These are phyloP conservation scores for Tetranychus urticae DNA, from an alignment of 1,140 invertebrate species.

Conservation along the genomic window DNA sequence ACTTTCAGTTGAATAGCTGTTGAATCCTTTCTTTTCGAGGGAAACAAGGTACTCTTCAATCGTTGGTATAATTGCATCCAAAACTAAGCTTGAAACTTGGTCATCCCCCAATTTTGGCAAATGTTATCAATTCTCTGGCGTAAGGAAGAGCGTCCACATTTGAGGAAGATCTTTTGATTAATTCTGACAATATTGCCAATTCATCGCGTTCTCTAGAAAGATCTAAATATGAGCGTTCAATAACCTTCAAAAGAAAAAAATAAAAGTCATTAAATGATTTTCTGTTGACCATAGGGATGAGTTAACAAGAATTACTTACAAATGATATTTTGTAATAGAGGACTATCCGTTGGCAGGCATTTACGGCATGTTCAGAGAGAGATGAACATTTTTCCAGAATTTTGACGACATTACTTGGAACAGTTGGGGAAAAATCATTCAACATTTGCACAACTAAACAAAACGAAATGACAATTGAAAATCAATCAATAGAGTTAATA, in stretches of 20 bases:
- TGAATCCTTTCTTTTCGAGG: not conserved
- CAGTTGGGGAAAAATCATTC: not conserved
- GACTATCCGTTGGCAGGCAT: conserved; percentile 1
- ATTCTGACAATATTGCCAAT: not conserved
- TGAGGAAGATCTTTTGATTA: not conserved
- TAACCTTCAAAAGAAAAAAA: not conserved
- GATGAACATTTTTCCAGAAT: not conserved
- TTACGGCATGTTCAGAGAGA: not conserved
- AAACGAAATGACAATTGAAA: not conserved
- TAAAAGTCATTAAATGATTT: not conserved
- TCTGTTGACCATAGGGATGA: not conserved
- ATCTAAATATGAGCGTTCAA: not conserved
- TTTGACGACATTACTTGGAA: not conserved
- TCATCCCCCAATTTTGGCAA: not conserved
- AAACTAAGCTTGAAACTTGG: not conserved
- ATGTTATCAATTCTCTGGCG: conserved; percentile 2
- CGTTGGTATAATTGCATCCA: not conserved
- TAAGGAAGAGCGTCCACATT: not conserved
- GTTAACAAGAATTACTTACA: not conserved
- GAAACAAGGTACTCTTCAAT: not conserved
- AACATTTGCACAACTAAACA: not conserved
- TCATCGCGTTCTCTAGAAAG: not conserved
- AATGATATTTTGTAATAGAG: conserved; percentile 8
- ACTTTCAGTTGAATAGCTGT: not conserved
- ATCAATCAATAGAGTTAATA: not conserved